Evolutionary conservation across 2,797 vertebrate species (phyloP).

Genomic region (Squalus acanthias): DNA sequence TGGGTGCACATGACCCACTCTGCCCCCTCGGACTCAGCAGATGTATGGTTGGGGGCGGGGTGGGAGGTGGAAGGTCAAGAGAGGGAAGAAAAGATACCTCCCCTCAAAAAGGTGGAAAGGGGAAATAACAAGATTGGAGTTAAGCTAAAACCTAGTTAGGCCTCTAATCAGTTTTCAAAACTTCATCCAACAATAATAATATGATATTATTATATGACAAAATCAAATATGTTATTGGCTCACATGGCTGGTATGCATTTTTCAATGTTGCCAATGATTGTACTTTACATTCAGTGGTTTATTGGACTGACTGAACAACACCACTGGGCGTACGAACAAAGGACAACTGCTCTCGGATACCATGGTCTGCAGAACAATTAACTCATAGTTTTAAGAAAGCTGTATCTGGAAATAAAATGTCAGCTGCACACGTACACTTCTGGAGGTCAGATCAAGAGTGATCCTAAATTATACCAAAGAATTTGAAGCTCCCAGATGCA

Average conservation of each 20-base stretch:
- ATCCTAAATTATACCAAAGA: not conserved
- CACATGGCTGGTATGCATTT: not conserved
- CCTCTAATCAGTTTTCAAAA: not conserved
- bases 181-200: conserved; percentile 9
- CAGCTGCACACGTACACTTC: not conserved
- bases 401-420: not conserved
- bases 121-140: not conserved
- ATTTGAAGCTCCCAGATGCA: not conserved
- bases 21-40: not conserved
- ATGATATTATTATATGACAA: not conserved
- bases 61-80: not conserved
- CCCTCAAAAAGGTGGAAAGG: not conserved
- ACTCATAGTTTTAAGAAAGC: not conserved
- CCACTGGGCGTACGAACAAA: not conserved
- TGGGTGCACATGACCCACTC: not conserved
- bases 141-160: not conserved
- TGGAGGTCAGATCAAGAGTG: not conserved
- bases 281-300: not conserved
- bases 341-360: not conserved
- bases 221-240: not conserved
- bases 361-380: not conserved
- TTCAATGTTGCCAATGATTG: not conserved
- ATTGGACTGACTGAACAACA: conserved; percentile 11
- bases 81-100: not conserved
- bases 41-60: not conserved